phyloP scores from a whole-genome alignment of 2,113 vertebrate species.

The Chaetodon auriga region DNA sequence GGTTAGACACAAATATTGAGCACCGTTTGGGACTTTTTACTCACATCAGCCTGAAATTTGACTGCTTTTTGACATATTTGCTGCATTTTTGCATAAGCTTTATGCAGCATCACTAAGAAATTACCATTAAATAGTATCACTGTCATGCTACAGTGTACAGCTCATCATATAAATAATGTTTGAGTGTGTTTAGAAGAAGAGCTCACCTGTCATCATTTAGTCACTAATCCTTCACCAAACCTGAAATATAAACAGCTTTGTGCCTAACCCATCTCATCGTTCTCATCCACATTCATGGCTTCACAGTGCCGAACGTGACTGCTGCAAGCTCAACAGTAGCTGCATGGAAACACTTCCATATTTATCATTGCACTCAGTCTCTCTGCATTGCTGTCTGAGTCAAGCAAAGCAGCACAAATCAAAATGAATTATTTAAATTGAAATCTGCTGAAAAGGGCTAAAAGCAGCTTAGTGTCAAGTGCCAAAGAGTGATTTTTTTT shows the following conservation, averaged over 20 bases:
- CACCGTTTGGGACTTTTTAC: background rate
- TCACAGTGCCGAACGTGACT: constrained; percentile 8
- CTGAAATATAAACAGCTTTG: constrained; percentile 50
- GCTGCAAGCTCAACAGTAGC: constrained; percentile 28
- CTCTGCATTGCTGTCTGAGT: constrained; percentile 68
- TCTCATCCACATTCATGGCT: constrained; percentile 39
- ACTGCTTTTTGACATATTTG: background rate
- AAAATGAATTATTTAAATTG: constrained; percentile 42
- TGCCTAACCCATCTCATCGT: constrained; percentile 75
- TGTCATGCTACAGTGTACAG: background rate
- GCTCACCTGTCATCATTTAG: constrained; percentile 28
- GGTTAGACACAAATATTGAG: constrained; percentile 65
- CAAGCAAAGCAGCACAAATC: constrained; percentile 47
- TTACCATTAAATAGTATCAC: constrained; percentile 5
- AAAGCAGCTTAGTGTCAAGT: constrained; percentile 3
- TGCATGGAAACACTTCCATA: constrained; percentile 65
- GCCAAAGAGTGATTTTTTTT: background rate
- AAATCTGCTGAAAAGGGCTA: constrained; percentile 4
- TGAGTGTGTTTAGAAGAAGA: background rate
- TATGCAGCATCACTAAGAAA: constrained; percentile 4
- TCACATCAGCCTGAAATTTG: background rate
- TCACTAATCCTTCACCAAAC: constrained; percentile 38
- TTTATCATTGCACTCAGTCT: constrained; percentile 55
- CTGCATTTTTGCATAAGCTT: background rate
- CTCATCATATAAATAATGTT: background rate